These are phyloP conservation scores for Ictidomys tridecemlineatus DNA, from an alignment of 2,113 vertebrate species.

Conservation along the genomic window DNA sequence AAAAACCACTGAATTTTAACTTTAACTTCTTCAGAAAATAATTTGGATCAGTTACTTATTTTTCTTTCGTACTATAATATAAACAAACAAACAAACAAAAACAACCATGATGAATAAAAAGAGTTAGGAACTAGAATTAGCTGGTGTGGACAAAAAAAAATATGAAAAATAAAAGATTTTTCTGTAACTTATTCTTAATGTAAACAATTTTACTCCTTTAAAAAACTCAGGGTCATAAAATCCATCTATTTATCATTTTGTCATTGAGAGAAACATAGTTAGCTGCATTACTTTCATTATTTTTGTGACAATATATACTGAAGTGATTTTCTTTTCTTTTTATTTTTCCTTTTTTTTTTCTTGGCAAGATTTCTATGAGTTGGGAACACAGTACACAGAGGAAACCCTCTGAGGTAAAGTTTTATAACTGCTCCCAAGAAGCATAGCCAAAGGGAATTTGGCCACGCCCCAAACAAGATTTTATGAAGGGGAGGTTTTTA, in stretches of 20 bases:
- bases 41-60: neutral
- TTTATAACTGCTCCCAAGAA: neutral
- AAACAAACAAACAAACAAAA: neutral
- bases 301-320: neutral
- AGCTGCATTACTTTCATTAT: neutral
- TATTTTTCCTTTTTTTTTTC: neutral
- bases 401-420: constrained; percentile 49
- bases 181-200: neutral
- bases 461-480: neutral
- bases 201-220: neutral
- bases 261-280: neutral
- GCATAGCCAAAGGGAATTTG: neutral
- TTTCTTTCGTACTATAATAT: neutral
- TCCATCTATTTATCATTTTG: neutral
- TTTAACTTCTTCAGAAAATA: neutral
- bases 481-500: neutral
- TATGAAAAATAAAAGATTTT: neutral
- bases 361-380: neutral
- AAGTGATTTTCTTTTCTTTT: neutral
- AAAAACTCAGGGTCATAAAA: neutral
- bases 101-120: neutral
- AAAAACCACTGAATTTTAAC: neutral
- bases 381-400: constrained; percentile 25
- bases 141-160: neutral
- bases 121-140: neutral